Evolutionary conservation across 2,113 vertebrate species (phyloP), one percentile per base, ranked within the genome.

Genomic region (Paramisgurnus dabryanus): DNA sequence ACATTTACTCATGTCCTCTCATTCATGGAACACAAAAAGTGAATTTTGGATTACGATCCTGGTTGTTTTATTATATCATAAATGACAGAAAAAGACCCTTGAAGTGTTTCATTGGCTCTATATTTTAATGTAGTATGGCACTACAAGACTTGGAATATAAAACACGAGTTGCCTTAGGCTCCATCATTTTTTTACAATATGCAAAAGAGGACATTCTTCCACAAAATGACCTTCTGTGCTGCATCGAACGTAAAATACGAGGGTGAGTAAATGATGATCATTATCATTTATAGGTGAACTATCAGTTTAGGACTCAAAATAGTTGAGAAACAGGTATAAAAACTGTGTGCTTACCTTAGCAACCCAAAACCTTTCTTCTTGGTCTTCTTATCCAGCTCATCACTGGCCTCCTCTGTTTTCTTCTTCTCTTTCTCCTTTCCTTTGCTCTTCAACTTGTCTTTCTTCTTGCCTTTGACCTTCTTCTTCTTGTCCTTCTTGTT

Each of bases 361-460:
- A 97, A 94, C 6, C 93, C 94, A 12, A 98, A 95, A 12, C 95
- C 95, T 67, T 94, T 96, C 90, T 94, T 98, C 90, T 97, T 96
- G 22, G 90, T 93, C 91, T 96, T 98, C 88, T 94, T 97, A 73
- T 97, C 96, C 0, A 89, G 88, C 47, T 98, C 96, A 81, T 96
- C 95, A 4, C 82, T 39, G 18, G 66, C 90, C 76, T 97, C 96
- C 67, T 95, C 96, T 39, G 92, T 90, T 82, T 90, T 95, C 90
- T 97, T 97, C 83, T 95, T 97, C 74, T 95, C 95, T 78, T 96
- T 98, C 9, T 89, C 91, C 90, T 95, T 95, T 65, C 82, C 43
- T 85, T 96, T 98, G 15, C 82, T 87, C 80, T 97, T 98, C 64
- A 0, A 18, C 66, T 88, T 97, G 41, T 85, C 98, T 39, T 93